A percentile compares a stretch with the other conserved stretches of the same genome.
Evolutionary conservation across 1,140 invertebrate species (phyloP).

Genomic region (Hetaerina americana): DNA sequence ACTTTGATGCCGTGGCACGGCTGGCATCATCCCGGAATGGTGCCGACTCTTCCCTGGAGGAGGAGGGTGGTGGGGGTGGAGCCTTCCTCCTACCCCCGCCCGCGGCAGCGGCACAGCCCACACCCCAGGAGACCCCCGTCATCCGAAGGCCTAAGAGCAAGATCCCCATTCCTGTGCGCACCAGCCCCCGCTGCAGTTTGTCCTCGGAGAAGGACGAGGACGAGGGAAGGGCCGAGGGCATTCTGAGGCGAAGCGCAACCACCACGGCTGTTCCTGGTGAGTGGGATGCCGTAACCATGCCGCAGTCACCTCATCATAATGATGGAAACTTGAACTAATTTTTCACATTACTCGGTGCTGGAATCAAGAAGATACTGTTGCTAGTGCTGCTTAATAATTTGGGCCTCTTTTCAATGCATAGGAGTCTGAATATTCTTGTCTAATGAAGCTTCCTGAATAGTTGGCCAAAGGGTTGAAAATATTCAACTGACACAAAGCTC

Average conservation of each 20-base stretch:
- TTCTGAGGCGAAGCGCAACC: background rate
- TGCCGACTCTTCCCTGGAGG: slow-evolving; percentile 15
- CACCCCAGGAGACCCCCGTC: background rate
- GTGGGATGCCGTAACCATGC: too few species aligned
- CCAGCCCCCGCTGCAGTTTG: slow-evolving; percentile 32
- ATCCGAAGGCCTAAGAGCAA: slow-evolving; percentile 28
- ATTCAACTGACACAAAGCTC: too few species aligned
- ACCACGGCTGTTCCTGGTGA: background rate
- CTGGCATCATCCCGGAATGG: slow-evolving; percentile 19
- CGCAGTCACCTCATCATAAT: too few species aligned
- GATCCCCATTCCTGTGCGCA: slow-evolving; percentile 32
- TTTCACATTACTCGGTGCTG: too few species aligned
- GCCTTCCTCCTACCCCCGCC: background rate
- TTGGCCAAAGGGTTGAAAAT: too few species aligned
- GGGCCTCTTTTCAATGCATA: too few species aligned
- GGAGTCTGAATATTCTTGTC: too few species aligned
- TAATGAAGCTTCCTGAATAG: too few species aligned
- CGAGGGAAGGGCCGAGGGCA: background rate
- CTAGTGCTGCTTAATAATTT: too few species aligned
- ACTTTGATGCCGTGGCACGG: slow-evolving; percentile 40
- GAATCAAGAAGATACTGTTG: too few species aligned
- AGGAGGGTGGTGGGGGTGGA: slow-evolving; percentile 19
- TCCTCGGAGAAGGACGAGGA: slow-evolving; percentile 23
- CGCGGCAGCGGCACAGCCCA: background rate
- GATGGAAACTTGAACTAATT: too few species aligned